phyloP scores from a whole-genome alignment of 2,888 invertebrate genomes.

The Escarpia spicata region DNA sequence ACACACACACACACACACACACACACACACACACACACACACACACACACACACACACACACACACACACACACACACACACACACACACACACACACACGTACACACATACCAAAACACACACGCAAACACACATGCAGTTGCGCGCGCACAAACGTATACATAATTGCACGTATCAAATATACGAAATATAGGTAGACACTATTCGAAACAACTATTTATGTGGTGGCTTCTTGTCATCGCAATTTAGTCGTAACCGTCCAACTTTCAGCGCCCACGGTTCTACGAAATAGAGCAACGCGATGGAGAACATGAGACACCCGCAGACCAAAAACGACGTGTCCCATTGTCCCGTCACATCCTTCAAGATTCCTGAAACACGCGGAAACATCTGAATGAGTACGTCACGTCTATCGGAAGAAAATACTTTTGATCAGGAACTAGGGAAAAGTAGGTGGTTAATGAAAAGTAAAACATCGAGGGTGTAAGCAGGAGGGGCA shows the following conservation, averaged over 20 bases:
- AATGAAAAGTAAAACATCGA: too few relatives aligned
- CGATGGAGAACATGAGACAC: background rate
- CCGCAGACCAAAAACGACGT: background rate
- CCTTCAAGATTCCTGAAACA: background rate
- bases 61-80: background rate
- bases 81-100: background rate
- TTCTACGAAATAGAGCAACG: background rate
- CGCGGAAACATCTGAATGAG: background rate
- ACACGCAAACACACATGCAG: background rate
- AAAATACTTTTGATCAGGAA: background rate
- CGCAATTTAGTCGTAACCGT: background rate
- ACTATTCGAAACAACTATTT: background rate
- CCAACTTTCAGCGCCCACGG: background rate
- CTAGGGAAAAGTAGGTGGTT: too few relatives aligned
- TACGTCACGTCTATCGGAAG: background rate
- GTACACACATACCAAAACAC: background rate
- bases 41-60: background rate
- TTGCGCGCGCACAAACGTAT: background rate
- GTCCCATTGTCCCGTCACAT: background rate
- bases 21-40: background rate
- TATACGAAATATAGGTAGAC: background rate
- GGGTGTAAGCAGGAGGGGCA: too few relatives aligned
- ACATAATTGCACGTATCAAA: background rate
- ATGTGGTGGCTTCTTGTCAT: background rate
- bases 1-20: background rate